Evolutionary conservation across 2,888 invertebrate genomes (phyloP), one percentile per base, ranked within the genome.

Genomic region (Camponotus fellah): DNA sequence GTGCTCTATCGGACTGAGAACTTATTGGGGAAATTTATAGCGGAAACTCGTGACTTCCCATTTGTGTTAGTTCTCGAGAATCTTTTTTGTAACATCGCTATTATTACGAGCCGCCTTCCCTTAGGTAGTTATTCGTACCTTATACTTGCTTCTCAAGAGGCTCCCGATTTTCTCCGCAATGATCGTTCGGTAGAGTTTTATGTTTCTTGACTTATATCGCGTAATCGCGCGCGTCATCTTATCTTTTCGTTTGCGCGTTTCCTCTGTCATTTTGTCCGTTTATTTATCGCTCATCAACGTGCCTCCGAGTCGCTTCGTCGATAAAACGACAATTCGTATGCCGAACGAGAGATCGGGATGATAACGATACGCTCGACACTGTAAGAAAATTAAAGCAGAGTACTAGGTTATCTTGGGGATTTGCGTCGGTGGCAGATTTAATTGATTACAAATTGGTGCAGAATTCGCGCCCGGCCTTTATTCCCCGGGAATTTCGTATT

Each of bases 1-100:
- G 21, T 37, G 83, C 86, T 69, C 66, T 87, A 89, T 89, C 87
- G 26, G 75, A 60, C 86, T 68, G 76, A 46, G 53, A 82, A 84
- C 58, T 85, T 82, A 82, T 65, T 74, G 75, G 56, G 76, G 65
- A 72, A 82, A 85, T 77, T 82, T 75, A 75, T 76, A 49, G 69
- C 69, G 37, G 49, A 62, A 60, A 17, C 32, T 17, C 34, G 37
- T 65, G 64, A 85, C 75, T 79, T 34, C 34, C 10, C 74, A 32
- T 58, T 60, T 34, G 66, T 46, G 32, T 68, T 53, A 21, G 26
- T 69, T 58, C 43, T 34, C 10, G n/a, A 26, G n/a, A 68, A 0
- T 26, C 26, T 34, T 46, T 58, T 56, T 69, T 69, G 43, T 71
- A 71, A 46, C 21, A 34, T n/a, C 56, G 71, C 71, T 60, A 10